Evolutionary conservation across 2,113 vertebrate genomes (phyloP), one percentile per base, ranked within the genome.

Genomic region (Chrysochloris asiatica): DNA sequence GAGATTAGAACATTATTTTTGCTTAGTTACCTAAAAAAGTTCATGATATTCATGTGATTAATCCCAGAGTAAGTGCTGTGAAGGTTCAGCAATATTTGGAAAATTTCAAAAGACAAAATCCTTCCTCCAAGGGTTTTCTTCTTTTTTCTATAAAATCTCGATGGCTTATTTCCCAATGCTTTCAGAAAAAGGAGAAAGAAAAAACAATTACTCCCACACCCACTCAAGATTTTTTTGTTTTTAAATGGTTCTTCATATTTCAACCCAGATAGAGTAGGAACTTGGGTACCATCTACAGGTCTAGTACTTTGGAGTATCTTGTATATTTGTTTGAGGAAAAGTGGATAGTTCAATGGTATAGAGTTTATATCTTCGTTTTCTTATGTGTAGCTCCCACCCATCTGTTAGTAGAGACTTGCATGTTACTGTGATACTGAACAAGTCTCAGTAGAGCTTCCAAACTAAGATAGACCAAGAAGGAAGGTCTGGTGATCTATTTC

Each of bases 1-100:
- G 90, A 93, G 92, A 92, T 94, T 92, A 73, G 85, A 92, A 94
- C 93, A 87, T 79, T 89, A 90, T 94, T 95, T 93, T n/a, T 89
- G 50, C 80, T 95, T 91, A 76, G 83, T 96, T 93, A 90, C 88
- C 19, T 67, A 86, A 95, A 69, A 95, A 93, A 24, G 26, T 76
- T 84, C 90, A 54, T 2, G 33, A 59, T 91, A 72, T 90, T 85
- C 59, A 79, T 91, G 33, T 95, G 92, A 94, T 95, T 95, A 94
- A 93, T 90, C 69, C 59, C 77, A 85, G 86, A 94, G 71, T 87
- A 93, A 94, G 69, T 91, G 69, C n/a, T 87, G 10, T 80, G 77
- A 93, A 81, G 59, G 38, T 81, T 89, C 77, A 86, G 80, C 94
- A 94, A 79, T 85, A 93, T 67, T 54, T 75, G 61, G 73, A 88